Conservation (phyloP, 2,888 invertebrate genomes). For the Glaucopsyche alexis region DNA sequence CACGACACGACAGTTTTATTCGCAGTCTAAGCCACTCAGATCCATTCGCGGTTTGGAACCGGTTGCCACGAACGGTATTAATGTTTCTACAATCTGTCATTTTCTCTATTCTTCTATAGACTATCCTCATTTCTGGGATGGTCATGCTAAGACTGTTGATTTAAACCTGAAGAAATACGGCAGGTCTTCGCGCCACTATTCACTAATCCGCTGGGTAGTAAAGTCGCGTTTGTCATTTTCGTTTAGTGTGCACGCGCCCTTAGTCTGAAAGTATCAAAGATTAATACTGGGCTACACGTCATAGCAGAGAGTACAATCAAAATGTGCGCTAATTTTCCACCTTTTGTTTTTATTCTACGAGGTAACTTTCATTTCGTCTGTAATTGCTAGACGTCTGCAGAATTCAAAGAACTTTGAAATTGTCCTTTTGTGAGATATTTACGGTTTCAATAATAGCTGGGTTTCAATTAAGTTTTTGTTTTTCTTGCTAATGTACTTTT, state of each 20-base stretch:
- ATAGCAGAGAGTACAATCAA: not conserved
- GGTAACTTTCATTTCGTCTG: not conserved
- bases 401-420: not conserved
- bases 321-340: not conserved
- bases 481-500: not conserved
- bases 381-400: constrained; percentile 2
- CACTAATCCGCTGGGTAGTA: too few relatives aligned
- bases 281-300: not conserved
- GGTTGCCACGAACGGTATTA: too few relatives aligned
- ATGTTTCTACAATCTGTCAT: too few relatives aligned
- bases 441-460: not conserved
- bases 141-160: too few relatives aligned
- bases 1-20: too few relatives aligned
- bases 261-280: not conserved
- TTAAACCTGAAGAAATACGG: too few relatives aligned
- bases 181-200: too few relatives aligned
- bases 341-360: constrained; percentile 4
- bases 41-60: too few relatives aligned
- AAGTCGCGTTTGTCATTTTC: too few relatives aligned
- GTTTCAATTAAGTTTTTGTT: not conserved
- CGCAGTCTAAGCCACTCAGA: too few relatives aligned
- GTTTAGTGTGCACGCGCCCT: not conserved
- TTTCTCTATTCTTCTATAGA: too few relatives aligned
- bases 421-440: not conserved
- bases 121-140: too few relatives aligned